Base-by-base conservation (phyloP, 1,140 invertebrate species). In the Bacillus rossius region DNA sequence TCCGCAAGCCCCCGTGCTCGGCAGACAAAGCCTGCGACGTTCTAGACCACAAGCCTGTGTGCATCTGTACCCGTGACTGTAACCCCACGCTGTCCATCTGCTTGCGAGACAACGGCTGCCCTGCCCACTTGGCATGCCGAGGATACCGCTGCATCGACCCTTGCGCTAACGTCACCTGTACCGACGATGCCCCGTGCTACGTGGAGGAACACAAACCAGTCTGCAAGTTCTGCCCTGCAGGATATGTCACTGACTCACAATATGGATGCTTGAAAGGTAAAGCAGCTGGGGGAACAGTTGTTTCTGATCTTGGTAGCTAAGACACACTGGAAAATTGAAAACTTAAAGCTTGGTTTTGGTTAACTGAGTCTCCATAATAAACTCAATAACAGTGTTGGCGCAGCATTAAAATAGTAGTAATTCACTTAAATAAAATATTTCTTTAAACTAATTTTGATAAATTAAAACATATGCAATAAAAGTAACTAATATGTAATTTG, bases 211-310 rank as follows among this genome's bases (percentile, higher is more conserved):
- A 94, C 80, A 90, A 88, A 79, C 87, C 91, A 63, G 86, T 91
- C 74, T 94, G 92, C 88, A 92, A 92, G 84, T 93, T 92, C 83
- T 94, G 92, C 83, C 91, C 91, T 70, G 81, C 81, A 75, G 91
- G 91, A 81, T 93, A 89, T 82, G 84, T 86, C 79, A 83, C 87
- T 76, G 91, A 93, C 79, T 80, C 85, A 74, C 88, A 86, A 83
- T 88, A 88, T 82, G 91, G 91, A 87, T 94, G 91, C 83, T 84
- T 91, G 78, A 92, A 93, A 94, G 92, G 92, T 94, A 94, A 91
- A 79, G 70, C 73, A 34, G 29, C 10, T 34, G 29, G 10, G 29
- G 29, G 29, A 34, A 34, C 29, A 34, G 29, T 34, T 34, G 10
- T 34, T 34, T 34, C 69, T 71, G 29, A 34, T 34, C 5, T 34